Conservation (phyloP, 2,888 invertebrate genomes). For the Mycalesis mineus region DNA sequence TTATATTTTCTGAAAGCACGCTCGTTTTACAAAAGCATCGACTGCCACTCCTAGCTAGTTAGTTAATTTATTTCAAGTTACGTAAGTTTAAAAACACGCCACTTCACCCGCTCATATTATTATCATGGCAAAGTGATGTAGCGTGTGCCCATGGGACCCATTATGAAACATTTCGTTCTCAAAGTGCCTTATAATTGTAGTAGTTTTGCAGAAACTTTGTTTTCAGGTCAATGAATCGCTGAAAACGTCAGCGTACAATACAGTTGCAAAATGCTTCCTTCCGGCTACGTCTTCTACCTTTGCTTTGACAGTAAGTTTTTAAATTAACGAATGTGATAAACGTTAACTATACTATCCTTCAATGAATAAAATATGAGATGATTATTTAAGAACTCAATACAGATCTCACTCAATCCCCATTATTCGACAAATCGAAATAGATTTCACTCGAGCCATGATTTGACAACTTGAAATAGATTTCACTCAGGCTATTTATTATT, state of each 20-base stretch:
- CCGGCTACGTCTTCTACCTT: too few species aligned
- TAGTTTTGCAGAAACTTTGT: neutral
- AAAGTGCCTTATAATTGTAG: neutral
- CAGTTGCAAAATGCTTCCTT: too few species aligned
- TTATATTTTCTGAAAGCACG: neutral
- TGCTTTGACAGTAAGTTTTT: too few species aligned
- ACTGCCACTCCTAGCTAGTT: conserved; percentile 15
- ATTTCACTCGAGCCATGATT: too few species aligned
- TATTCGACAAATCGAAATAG: too few species aligned
- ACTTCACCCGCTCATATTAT: conserved; percentile 14
- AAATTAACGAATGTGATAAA: too few species aligned
- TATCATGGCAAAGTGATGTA: conserved; percentile 8
- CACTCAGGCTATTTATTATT: too few species aligned
- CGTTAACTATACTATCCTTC: too few species aligned
- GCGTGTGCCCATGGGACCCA: conserved; percentile 1
- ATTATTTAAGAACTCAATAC: too few species aligned
- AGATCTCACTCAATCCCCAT: too few species aligned
- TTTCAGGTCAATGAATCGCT: neutral
- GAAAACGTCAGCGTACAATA: neutral
- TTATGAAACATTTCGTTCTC: neutral
- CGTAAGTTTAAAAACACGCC: conserved; percentile 13
- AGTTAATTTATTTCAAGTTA: conserved; percentile 18
- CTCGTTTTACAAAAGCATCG: neutral
- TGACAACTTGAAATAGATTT: too few species aligned
- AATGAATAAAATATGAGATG: too few species aligned